phyloP scores from a whole-genome alignment of 2,113 vertebrate genomes.

The Calidris pygmaea region DNA sequence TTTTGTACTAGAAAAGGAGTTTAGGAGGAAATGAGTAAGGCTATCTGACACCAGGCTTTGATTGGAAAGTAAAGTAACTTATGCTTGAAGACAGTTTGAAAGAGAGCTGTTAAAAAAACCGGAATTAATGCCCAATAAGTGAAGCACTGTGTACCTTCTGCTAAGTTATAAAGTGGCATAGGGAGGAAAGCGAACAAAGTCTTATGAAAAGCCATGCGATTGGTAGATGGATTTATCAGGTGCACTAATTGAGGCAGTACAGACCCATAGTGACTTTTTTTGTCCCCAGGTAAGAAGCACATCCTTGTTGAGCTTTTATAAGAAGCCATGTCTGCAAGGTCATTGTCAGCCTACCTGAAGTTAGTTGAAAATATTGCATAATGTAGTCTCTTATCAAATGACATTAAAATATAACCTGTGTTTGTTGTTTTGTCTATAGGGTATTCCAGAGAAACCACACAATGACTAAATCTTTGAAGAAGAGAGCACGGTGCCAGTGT shows the following conservation, averaged over 20 bases:
- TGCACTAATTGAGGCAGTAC: neutral
- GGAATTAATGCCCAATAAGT: neutral
- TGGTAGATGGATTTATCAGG: neutral
- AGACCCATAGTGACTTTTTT: neutral
- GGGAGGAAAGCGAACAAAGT: neutral
- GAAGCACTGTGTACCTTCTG: neutral
- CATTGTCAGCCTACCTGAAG: neutral
- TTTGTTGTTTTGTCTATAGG: slow-evolving; percentile 69
- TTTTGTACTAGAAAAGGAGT: neutral
- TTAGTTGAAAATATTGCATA: neutral
- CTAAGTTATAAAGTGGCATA: neutral
- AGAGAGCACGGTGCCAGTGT: neutral
- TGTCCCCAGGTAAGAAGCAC: neutral
- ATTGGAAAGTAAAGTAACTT: neutral
- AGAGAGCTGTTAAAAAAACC: neutral
- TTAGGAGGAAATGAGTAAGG: neutral
- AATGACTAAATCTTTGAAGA: slow-evolving; percentile 76
- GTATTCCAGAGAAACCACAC: slow-evolving; percentile 87
- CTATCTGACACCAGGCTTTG: neutral
- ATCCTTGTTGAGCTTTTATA: neutral
- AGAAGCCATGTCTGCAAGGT: neutral
- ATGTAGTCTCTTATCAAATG: neutral
- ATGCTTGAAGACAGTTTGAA: neutral
- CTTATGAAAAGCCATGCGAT: neutral
- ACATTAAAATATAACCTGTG: neutral